Percentiles rank a stretch among this genome's conserved stretches.
Evolutionary conservation across 2,888 invertebrate genomes (phyloP).

Genomic region (Dolichopus griseipennis): DNA sequence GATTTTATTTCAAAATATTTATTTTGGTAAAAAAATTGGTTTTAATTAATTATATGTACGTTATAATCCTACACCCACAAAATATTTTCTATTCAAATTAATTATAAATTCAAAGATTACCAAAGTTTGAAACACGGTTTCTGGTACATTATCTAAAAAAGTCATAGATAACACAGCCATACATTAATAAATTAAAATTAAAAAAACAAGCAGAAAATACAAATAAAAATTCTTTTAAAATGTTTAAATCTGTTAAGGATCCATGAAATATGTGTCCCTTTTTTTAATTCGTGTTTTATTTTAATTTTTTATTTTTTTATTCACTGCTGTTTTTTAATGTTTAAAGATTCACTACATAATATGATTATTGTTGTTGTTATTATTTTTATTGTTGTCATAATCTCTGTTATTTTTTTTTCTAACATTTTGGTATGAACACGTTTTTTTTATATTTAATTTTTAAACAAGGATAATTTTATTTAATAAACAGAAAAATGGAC

Average conservation of each 20-base stretch:
- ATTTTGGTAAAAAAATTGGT: too few species aligned
- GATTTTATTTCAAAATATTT: too few species aligned
- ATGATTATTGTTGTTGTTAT: too few species aligned
- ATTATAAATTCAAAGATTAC: too few species aligned
- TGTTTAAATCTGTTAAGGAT: not conserved
- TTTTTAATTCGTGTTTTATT: not conserved
- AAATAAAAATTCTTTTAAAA: not conserved
- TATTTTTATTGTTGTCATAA: not conserved
- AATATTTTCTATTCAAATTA: too few species aligned
- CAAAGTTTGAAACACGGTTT: too few species aligned
- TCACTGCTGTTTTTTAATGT: not conserved
- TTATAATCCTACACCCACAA: too few species aligned
- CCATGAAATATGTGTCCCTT: not conserved
- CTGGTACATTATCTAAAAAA: not conserved
- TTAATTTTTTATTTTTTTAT: not conserved
- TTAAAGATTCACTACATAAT: too few species aligned
- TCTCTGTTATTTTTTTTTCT: not conserved
- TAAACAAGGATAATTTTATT: not conserved
- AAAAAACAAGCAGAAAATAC: not conserved
- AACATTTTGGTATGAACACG: not conserved
- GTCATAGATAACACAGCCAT: not conserved
- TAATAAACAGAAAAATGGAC: too few species aligned
- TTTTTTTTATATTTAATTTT: not conserved
- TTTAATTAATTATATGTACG: too few species aligned
- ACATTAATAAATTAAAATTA: too few species aligned